phyloP scores from a whole-genome alignment of 2,797 vertebrate genomes.

The Propithecus perrieri region DNA sequence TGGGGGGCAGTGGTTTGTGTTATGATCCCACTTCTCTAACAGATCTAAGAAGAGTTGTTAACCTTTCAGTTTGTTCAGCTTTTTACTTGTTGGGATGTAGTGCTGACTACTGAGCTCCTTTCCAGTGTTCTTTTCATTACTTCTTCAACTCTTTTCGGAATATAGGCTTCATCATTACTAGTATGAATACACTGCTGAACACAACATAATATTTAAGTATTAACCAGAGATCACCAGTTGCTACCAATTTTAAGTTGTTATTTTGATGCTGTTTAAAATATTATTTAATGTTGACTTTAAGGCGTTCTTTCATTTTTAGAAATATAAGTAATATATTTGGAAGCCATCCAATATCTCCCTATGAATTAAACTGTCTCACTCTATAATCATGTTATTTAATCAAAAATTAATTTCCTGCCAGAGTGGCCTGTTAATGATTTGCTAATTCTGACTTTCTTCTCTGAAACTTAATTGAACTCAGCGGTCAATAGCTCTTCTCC shows the following conservation, averaged over 20 bases:
- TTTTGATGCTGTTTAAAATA: constrained; percentile 34
- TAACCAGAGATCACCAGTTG: not conserved
- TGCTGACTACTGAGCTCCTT: not conserved
- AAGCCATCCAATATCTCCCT: constrained; percentile 49
- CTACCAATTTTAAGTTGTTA: constrained; percentile 21
- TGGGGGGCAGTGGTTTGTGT: not conserved
- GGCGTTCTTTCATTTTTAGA: constrained; percentile 48
- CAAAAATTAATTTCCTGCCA: constrained; percentile 74
- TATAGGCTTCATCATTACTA: not conserved
- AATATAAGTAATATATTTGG: constrained; percentile 61
- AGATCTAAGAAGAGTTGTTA: not conserved
- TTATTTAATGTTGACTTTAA: constrained; percentile 28
- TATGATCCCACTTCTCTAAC: not conserved
- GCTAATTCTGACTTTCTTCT: constrained; percentile 72
- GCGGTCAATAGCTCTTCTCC: constrained; percentile 57
- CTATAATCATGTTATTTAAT: constrained; percentile 72
- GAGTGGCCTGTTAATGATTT: constrained; percentile 68
- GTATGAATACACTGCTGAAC: not conserved
- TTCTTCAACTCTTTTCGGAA: not conserved
- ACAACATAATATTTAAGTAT: constrained; percentile 6
- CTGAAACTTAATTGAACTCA: constrained; percentile 75
- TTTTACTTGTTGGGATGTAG: not conserved
- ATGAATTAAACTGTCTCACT: constrained; percentile 59
- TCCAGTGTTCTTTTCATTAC: not conserved
- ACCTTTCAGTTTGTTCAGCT: not conserved